Percentiles rank a stretch among this genome's conserved stretches.
Evolutionary conservation across 1,140 invertebrate genomes (phyloP).

Genomic region (Lanistes nyassanus): DNA sequence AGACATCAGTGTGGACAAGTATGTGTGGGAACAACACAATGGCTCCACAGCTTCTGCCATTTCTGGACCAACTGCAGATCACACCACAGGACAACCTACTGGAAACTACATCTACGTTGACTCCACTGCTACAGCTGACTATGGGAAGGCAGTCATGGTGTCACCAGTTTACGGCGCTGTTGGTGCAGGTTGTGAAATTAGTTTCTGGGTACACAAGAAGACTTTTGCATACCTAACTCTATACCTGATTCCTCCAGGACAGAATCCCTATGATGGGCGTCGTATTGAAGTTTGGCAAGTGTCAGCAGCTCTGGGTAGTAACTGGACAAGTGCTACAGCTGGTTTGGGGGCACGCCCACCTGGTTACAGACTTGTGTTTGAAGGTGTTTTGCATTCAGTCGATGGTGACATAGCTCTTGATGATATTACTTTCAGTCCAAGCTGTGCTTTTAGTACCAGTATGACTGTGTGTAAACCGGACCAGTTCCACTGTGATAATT

Average conservation of each 20-base stretch:
- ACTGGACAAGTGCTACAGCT: conserved; percentile 49
- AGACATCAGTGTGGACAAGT: conserved; percentile 48
- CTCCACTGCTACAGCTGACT: conserved; percentile 44
- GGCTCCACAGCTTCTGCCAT: conserved; percentile 43
- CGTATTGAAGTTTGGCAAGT: conserved; percentile 44
- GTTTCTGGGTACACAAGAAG: conserved; percentile 46
- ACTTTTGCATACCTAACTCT: conserved; percentile 4
- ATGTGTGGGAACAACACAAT: conserved; percentile 56
- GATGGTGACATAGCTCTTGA: conserved; percentile 81
- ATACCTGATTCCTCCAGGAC: conserved; percentile 33
- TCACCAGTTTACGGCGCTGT: conserved; percentile 34
- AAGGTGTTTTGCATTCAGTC: conserved; percentile 68
- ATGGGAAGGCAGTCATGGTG: conserved; percentile 41
- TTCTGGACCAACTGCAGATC: conserved; percentile 52
- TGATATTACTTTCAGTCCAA: conserved; percentile 74
- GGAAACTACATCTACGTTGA: conserved; percentile 59
- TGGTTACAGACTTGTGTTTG: conserved; percentile 49
- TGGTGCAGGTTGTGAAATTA: conserved; percentile 32
- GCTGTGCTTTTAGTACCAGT: conserved; percentile 49
- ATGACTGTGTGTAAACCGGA: conserved; percentile 37
- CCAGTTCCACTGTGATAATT: conserved; percentile 51
- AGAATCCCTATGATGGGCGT: conserved; percentile 46
- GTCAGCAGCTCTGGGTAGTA: conserved; percentile 32
- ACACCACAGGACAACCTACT: conserved; percentile 44
- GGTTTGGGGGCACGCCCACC: conserved; percentile 35